A percentile compares a stretch with the other conserved stretches of the same genome.
These are phyloP conservation scores for Aphidius colemani DNA, from an alignment of 2,888 invertebrate genomes.

Conservation along the genomic window DNA sequence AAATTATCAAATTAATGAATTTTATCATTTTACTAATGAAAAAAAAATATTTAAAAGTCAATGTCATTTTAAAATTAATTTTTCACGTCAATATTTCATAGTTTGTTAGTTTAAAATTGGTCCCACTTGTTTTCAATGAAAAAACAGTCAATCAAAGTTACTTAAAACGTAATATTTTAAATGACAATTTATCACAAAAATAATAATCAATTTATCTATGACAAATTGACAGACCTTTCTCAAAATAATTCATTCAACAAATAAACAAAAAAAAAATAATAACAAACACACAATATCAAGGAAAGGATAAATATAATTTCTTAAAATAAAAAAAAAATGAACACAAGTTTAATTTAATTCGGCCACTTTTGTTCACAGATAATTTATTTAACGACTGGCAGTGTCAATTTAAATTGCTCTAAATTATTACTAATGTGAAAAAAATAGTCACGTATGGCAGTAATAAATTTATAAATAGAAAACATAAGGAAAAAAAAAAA, in stretches of 20 bases:
- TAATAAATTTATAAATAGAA: background rate
- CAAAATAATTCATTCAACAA: slow-evolving; percentile 9
- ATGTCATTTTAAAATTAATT: background rate
- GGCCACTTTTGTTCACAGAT: no score
- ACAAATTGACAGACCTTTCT: slow-evolving; percentile 19
- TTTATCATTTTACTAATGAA: no score
- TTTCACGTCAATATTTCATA: slow-evolving; percentile 5
- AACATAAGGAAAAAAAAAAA: background rate
- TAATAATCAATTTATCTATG: slow-evolving; percentile 7
- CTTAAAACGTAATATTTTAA: background rate
- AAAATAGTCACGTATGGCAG: slow-evolving; percentile 1
- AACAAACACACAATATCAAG: background rate
- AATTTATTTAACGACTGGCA: background rate
- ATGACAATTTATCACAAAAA: background rate
- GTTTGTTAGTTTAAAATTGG: slow-evolving; percentile 24
- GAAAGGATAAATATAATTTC: slow-evolving; percentile 7
- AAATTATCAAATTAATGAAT: no score
- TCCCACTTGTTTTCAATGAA: slow-evolving; percentile 14
- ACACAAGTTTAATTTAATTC: no score
- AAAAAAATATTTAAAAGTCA: no score
- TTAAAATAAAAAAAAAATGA: background rate
- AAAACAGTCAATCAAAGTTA: background rate
- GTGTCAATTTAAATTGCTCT: slow-evolving; percentile 7
- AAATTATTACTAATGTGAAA: background rate
- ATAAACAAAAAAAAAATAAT: background rate